phyloP scores from a whole-genome alignment of 2,797 vertebrate genomes.

The Acipenser ruthenus region DNA sequence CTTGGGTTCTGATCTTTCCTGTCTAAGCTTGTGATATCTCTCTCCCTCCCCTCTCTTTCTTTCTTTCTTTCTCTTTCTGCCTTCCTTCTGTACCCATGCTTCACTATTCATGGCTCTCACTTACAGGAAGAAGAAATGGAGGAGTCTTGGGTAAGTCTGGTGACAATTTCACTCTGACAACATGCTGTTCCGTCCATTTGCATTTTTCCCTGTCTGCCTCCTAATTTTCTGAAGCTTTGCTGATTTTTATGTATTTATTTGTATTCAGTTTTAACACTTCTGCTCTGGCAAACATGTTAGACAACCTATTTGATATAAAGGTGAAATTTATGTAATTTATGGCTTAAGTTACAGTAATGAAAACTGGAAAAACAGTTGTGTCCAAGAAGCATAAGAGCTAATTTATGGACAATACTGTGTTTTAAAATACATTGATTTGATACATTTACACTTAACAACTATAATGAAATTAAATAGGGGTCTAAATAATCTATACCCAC shows the following conservation, averaged over 20 bases:
- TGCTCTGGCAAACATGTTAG: conserved; percentile 22
- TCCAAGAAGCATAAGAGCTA: too few species aligned
- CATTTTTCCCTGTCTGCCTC: conserved; percentile 44
- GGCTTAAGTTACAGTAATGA: neutral
- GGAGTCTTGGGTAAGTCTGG: conserved; percentile 97
- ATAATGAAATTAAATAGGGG: too few species aligned
- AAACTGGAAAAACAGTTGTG: too few species aligned
- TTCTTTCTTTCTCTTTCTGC: conserved; percentile 64
- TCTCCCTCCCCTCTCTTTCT: conserved; percentile 68
- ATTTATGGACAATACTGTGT: too few species aligned
- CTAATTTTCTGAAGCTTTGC: conserved; percentile 36
- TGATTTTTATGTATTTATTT: conserved; percentile 37
- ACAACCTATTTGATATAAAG: conserved; percentile 23
- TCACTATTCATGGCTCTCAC: conserved; percentile 84
- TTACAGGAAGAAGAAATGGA: conserved; percentile 99
- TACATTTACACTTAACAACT: too few species aligned
- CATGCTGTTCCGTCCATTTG: conserved; percentile 45
- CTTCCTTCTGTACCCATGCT: conserved; percentile 64
- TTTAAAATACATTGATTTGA: too few species aligned
- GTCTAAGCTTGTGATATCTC: conserved; percentile 88
- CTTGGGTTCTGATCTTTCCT: conserved; percentile 78
- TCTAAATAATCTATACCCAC: too few species aligned
- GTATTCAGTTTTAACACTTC: conserved; percentile 33
- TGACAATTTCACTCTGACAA: conserved; percentile 42
- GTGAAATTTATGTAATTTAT: conserved; percentile 38